Evolutionary conservation across 2,888 invertebrate genomes (phyloP).

Genomic region (Apotomis turbidana): DNA sequence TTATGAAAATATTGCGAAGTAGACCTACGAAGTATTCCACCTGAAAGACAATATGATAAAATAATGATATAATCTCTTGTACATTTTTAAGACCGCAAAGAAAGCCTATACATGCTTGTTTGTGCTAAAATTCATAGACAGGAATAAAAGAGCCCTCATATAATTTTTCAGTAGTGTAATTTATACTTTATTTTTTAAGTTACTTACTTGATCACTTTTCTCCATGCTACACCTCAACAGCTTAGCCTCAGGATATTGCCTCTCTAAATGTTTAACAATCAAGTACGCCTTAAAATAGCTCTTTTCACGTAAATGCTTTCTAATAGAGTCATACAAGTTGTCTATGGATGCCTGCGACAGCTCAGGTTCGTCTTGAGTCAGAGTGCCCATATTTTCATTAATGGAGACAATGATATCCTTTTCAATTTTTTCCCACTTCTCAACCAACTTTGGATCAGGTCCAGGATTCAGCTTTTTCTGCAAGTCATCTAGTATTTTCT

Average conservation of each 20-base stretch:
- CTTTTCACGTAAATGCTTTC: conserved; percentile 72
- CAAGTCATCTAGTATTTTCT: conserved; percentile 85
- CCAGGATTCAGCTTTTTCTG: conserved; percentile 77
- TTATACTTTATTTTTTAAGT: not conserved
- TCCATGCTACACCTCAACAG: conserved; percentile 75
- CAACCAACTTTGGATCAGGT: conserved; percentile 72
- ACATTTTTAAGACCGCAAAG: too few species aligned
- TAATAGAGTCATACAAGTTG: conserved; percentile 73
- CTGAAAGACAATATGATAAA: conserved; percentile 54
- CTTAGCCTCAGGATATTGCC: conserved; percentile 76
- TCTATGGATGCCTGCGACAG: conserved; percentile 74
- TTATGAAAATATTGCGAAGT: conserved; percentile 72
- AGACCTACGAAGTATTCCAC: conserved; percentile 75
- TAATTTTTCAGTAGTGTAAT: too few species aligned
- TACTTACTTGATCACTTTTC: conserved; percentile 75
- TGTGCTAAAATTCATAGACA: too few species aligned
- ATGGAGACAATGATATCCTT: conserved; percentile 78
- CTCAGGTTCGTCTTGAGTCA: conserved; percentile 77
- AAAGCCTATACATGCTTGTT: too few species aligned
- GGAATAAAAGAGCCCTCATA: too few species aligned
- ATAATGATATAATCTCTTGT: too few species aligned
- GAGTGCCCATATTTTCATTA: conserved; percentile 72
- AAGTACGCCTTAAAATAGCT: conserved; percentile 82
- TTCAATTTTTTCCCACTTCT: conserved; percentile 82
- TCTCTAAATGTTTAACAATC: conserved; percentile 76